These are phyloP conservation scores for Vollenhovia emeryi DNA, from an alignment of 1,140 invertebrate genomes.

Conservation along the genomic window DNA sequence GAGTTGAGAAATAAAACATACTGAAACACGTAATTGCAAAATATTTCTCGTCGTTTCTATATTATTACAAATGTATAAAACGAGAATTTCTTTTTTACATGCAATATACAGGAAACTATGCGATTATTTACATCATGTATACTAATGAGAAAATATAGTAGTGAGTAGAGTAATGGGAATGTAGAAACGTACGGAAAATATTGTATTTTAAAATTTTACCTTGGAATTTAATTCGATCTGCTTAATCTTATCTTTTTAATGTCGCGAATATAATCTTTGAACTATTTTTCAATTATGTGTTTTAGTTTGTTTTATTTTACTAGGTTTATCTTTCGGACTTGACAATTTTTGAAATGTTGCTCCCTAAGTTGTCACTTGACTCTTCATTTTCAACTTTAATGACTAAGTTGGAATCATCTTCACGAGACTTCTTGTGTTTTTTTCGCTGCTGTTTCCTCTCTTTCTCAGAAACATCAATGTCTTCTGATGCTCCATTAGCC, in stretches of 20 bases:
- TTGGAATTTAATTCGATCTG: no score
- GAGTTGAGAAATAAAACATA: not conserved
- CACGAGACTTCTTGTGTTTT: not conserved
- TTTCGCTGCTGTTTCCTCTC: not conserved
- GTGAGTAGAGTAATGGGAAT: no score
- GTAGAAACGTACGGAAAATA: no score
- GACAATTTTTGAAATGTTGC: not conserved
- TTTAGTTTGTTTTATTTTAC: no score
- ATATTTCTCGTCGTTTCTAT: not conserved
- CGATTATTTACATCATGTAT: not conserved
- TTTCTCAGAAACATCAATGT: not conserved
- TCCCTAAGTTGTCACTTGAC: not conserved
- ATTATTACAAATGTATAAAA: not conserved
- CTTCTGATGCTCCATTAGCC: no score
- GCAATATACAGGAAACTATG: not conserved
- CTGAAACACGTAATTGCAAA: not conserved
- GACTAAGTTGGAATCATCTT: not conserved
- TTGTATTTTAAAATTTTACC: no score
- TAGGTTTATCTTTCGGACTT: not conserved
- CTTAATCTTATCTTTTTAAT: no score
- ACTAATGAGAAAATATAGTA: not conserved
- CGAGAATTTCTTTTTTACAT: constrained; percentile 9
- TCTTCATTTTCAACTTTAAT: not conserved
- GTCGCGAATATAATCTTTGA: no score
- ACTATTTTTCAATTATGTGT: no score